Conservation (phyloP, 2,888 invertebrate species). For the Atherix ibis region DNA sequence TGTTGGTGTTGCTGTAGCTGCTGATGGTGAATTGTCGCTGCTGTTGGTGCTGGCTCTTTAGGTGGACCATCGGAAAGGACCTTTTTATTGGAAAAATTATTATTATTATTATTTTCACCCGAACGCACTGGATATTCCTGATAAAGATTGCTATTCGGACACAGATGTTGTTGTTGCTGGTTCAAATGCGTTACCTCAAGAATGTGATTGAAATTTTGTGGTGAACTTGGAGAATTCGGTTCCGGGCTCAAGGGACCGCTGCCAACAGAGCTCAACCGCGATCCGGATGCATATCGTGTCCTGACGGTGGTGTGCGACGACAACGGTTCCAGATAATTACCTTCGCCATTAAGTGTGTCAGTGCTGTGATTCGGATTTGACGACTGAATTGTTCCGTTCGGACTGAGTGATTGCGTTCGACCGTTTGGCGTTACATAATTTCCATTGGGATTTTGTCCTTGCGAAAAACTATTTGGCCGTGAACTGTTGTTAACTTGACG, state of each 20-base stretch:
- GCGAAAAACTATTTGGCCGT: conserved; percentile 34
- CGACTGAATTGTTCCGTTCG: conserved; percentile 11
- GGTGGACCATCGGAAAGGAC: conserved; percentile 26
- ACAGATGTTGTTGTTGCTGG: conserved; percentile 21
- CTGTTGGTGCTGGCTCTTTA: conserved; percentile 25
- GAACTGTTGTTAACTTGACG: conserved; percentile 30
- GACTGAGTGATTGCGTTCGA: conserved; percentile 8
- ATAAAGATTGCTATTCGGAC: conserved; percentile 36
- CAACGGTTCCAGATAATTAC: conserved; percentile 27
- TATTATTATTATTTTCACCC: conserved; percentile 35
- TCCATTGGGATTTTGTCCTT: conserved; percentile 29
- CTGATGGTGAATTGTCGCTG: conserved; percentile 18
- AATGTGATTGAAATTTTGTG: conserved; percentile 38
- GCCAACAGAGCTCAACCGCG: conserved; percentile 19
- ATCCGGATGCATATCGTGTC: conserved; percentile 12
- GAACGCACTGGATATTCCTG: conserved; percentile 37
- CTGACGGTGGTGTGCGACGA: conserved; percentile 16
- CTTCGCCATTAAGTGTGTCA: conserved; percentile 10
- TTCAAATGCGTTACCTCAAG: conserved; percentile 39
- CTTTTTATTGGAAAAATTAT: conserved; percentile 15
- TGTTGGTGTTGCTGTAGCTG: conserved; percentile 4
- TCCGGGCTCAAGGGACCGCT: conserved; percentile 20
- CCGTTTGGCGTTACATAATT: conserved; percentile 22
- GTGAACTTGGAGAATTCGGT: conserved; percentile 34
- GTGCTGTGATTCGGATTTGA: conserved; percentile 12